Base-by-base conservation (phyloP, 2,113 vertebrate species). In the Clinocottus analis region DNA sequence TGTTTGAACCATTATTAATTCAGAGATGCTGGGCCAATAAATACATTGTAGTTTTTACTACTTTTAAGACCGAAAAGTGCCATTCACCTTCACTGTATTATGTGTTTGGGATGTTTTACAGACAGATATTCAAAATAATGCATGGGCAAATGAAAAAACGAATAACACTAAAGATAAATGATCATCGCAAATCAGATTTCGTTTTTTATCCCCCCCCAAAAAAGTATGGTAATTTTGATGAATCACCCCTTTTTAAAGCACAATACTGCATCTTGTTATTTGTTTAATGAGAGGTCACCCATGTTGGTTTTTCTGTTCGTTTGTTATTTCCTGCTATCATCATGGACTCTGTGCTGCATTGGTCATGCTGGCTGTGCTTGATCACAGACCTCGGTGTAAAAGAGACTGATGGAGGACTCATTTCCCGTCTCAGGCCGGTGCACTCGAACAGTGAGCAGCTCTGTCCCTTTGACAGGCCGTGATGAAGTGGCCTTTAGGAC, bases 401-500 rank as follows among this genome's bases (percentile, higher is more conserved):
- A 72, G 59, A 79, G 59, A 79, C 29, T 65, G 81, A 83, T 83
- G 70, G 74, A 77, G 73, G 39, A 51, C 37, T 73, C 63, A 41
- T 19, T 56, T 83, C 58, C n/a, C 8, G 29, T 71, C 75, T 61
- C 68, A 55, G 82, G 45, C 63, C 58, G 37, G 13, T 64, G 77
- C 72, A 66, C 66, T 80, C 75, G 73, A 60, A 87, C 84, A 72
- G 86, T 51, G 75, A 80, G 74, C 71, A 25, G 72, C 67, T 77
- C 74, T 76, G 84, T 89, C 71, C 78, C 60, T 35, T 29, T 84
- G 91, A 85, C 90, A 92, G 87, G 45, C 74, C 6, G 19, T 85
- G 92, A 93, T 90, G 86, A 85, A 87, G 79, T 88, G 80, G 75
- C 73, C 82, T 81, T 75, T 23, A 84, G 80, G 66, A 62, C 59